Base-by-base conservation (phyloP, 2,797 vertebrate genomes). In the Halcyon leucocephala region DNA sequence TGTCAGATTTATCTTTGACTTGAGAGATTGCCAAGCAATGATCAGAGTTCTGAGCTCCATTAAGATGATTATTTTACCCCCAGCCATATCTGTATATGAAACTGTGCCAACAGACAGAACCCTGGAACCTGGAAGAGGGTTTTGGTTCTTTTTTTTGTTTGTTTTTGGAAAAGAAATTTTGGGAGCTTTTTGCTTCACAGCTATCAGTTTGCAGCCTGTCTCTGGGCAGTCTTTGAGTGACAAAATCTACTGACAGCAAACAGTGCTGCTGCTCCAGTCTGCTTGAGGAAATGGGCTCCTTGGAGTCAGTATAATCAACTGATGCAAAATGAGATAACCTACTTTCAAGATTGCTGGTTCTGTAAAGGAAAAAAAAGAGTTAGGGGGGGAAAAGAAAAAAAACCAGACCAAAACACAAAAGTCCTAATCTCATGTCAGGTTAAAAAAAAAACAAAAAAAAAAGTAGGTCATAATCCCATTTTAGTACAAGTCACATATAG, bases 211-310 rank as follows among this genome's bases (percentile, higher is more conserved):
- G 31, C 82, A 93, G 39, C 42, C 54, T 67, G 42, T 86, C 65
- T 94, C 72, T 90, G 82, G 82, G 46, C 70, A 81, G 62, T n/a
- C 54, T 90, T 83, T 91, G 91, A 95, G 61, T 93, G 85, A 93
- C 80, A 90, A 90, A 95, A 95, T 78, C 82, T 81, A 39, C 79
- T 90, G 85, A 89, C 82, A 91, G 80, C 86, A 84, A 91, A 65
- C 64, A 76, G 65, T 66, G 73, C 51, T 0, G 0, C 71, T 85
- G 24, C 42, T 86, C 49, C 51, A 29, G 65, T 81, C 69, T 78
- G 73, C 55, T 73, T 66, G 48, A 92, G 78, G 86, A 93, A 89
- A 71, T n/a, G 81, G 74, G 67, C 71, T 92, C 31, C 55, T 84
- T 76, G 25, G 78, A 94, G 84, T 90, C 90, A 57, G 48, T 86